phyloP scores from a whole-genome alignment of 2,888 invertebrate species.

The Galeopsomyia nigrocyanea region DNA sequence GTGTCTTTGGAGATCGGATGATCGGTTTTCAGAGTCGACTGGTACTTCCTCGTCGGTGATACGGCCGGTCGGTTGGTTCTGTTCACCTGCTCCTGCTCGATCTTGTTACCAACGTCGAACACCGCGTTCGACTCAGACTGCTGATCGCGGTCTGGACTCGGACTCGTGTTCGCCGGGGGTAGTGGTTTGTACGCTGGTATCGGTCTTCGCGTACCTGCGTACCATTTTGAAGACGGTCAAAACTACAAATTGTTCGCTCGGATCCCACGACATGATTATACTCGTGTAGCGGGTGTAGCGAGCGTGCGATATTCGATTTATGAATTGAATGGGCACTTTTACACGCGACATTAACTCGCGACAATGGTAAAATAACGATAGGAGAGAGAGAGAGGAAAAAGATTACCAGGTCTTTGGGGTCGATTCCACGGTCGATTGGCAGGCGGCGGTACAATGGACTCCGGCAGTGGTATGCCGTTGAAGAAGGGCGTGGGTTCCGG shows the following conservation, averaged over 20 bases:
- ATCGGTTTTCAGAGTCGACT: slow-evolving; percentile 58
- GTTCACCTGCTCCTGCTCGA: slow-evolving; percentile 43
- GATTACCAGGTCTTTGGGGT: slow-evolving; percentile 55
- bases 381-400: no score
- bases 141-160: slow-evolving; percentile 24
- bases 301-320: no score
- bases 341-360: no score
- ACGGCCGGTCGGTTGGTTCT: slow-evolving; percentile 36
- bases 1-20: slow-evolving; percentile 56
- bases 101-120: slow-evolving; percentile 40
- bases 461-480: slow-evolving; percentile 81
- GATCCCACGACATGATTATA: no score
- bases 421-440: slow-evolving; percentile 55
- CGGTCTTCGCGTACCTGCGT: slow-evolving; percentile 59
- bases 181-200: slow-evolving; percentile 62
- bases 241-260: no score
- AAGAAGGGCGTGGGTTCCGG: slow-evolving; percentile 74
- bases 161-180: slow-evolving; percentile 49
- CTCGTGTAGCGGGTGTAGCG: no score
- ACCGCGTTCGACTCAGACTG: slow-evolving; percentile 30
- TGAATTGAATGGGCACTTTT: no score
- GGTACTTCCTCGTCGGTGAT: slow-evolving; percentile 57
- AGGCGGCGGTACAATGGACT: slow-evolving; percentile 79
- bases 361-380: no score
- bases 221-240: no score